Percentiles rank a stretch among this genome's conserved stretches.
Conservation (phyloP, 2,113 vertebrate genomes). For the Misgurnus mizolepis region DNA sequence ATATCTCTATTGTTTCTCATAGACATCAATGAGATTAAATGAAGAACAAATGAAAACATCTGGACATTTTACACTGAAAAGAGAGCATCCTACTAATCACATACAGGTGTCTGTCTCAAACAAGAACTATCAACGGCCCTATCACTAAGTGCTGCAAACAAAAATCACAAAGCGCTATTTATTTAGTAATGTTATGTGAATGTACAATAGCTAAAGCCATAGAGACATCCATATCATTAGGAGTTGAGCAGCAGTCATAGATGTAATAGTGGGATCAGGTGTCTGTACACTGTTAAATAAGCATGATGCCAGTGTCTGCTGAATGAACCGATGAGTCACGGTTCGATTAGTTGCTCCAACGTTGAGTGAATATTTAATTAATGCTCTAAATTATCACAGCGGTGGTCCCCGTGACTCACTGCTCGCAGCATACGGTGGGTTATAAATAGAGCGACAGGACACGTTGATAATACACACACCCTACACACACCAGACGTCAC, state of each 20-base stretch:
- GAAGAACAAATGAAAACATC: too few species aligned
- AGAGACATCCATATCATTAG: not conserved
- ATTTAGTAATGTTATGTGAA: too few species aligned
- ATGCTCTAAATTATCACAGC: slow-evolving; percentile 25
- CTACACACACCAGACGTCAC: slow-evolving; percentile 17
- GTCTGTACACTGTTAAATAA: slow-evolving; percentile 23
- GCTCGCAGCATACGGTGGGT: slow-evolving; percentile 35
- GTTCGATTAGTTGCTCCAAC: slow-evolving; percentile 34
- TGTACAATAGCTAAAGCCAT: too few species aligned
- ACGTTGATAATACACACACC: slow-evolving; percentile 43
- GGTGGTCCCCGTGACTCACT: slow-evolving; percentile 49
- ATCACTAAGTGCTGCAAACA: too few species aligned
- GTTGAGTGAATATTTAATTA: slow-evolving; percentile 41
- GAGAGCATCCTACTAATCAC: too few species aligned
- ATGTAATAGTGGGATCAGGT: slow-evolving; percentile 28
- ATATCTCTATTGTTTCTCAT: too few species aligned
- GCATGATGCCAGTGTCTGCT: slow-evolving; percentile 20
- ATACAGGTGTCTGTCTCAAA: too few species aligned
- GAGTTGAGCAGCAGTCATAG: not conserved
- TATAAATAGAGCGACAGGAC: slow-evolving; percentile 47
- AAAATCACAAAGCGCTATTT: too few species aligned
- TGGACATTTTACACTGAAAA: too few species aligned
- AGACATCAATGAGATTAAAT: too few species aligned
- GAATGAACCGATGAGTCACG: slow-evolving; percentile 47
- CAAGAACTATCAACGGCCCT: too few species aligned